phyloP scores from a whole-genome alignment of 1,140 invertebrate genomes.

The Schlechtendalia chinensis region DNA sequence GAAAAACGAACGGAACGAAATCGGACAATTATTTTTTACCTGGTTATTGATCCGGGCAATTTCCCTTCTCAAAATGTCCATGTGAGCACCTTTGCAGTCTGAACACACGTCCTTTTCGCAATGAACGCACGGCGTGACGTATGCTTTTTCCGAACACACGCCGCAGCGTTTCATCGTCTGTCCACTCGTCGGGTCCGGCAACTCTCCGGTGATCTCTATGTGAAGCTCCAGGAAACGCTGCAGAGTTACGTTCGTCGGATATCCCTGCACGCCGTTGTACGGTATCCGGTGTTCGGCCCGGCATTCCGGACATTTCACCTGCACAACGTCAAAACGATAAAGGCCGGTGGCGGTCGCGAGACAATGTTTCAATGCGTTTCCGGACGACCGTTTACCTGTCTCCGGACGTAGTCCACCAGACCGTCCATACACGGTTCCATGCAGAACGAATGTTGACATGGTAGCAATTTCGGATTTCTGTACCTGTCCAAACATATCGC shows the following conservation, averaged over 20 bases:
- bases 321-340: constrained; percentile 47
- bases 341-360: no score
- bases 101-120: constrained; percentile 92
- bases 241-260: constrained; percentile 93
- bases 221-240: constrained; percentile 93
- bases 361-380: no score
- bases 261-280: constrained; percentile 92
- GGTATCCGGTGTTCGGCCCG: constrained; percentile 95
- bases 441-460: constrained; percentile 99
- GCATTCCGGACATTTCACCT: constrained; percentile 99
- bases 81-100: constrained; percentile 88
- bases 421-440: constrained; percentile 98
- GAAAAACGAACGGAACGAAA: no score
- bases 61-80: constrained; percentile 92
- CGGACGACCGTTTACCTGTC: constrained; percentile 73
- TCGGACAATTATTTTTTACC: constrained; percentile 58
- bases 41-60: constrained; percentile 91
- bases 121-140: constrained; percentile 83
- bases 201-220: constrained; percentile 87
- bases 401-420: constrained; percentile 88
- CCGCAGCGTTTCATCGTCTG: constrained; percentile 83
- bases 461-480: constrained; percentile 93
- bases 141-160: constrained; percentile 93
- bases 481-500: constrained; percentile 97
- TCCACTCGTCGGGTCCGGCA: constrained; percentile 82